These are phyloP conservation scores for Strigamia maritima DNA, from an alignment of 2,888 invertebrate species.

Conservation along the genomic window DNA sequence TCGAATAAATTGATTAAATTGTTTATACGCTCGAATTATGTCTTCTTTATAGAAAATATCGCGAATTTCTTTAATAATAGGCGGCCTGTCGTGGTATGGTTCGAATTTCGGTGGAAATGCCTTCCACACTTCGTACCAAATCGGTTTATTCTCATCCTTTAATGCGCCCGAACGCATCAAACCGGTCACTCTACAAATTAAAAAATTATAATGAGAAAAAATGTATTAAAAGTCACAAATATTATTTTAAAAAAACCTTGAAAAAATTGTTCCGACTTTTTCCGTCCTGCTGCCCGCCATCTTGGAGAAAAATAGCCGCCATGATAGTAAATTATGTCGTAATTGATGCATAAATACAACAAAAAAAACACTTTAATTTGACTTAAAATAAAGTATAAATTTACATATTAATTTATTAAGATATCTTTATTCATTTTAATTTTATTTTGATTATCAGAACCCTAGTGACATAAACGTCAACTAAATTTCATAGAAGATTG, in stretches of 20 bases:
- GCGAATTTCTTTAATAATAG: constrained; percentile 61
- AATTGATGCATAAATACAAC: no score
- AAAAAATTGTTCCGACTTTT: no score
- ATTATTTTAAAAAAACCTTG: background rate
- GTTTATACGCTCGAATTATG: constrained; percentile 71
- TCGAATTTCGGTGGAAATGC: constrained; percentile 84
- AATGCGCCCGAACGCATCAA: constrained; percentile 75
- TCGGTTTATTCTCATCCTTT: constrained; percentile 74
- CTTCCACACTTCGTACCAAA: constrained; percentile 90
- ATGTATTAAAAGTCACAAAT: background rate
- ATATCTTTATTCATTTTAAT: no score
- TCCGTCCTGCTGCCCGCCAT: no score
- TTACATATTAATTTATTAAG: no score
- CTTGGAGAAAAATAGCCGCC: no score
- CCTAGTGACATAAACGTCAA: no score
- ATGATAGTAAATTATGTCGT: no score
- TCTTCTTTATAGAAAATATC: constrained; percentile 82
- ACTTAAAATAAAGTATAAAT: no score
- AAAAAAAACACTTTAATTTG: no score
- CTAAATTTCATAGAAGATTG: no score
- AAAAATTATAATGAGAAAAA: background rate
- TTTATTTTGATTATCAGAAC: no score
- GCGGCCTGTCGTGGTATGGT: constrained; percentile 70
- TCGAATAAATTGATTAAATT: background rate
- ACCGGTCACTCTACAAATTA: constrained; percentile 65